Conservation (phyloP, 1,140 invertebrate species). For the Proctacanthus coquilletti region DNA sequence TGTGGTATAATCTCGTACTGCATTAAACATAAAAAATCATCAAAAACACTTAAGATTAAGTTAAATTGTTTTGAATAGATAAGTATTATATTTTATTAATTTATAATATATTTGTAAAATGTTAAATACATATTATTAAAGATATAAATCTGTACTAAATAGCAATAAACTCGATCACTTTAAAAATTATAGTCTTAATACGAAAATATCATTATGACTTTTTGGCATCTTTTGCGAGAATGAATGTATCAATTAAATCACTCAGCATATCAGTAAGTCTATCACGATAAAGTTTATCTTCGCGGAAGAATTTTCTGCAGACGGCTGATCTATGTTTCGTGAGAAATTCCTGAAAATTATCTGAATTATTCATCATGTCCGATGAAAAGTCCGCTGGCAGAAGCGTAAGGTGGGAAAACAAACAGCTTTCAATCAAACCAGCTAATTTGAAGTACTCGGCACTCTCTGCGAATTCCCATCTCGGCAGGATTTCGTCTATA, state of each 20-base stretch:
- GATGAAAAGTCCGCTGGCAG: slow-evolving; percentile 24
- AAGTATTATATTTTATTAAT: too few relatives aligned
- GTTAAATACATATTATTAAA: too few relatives aligned
- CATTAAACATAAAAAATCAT: too few relatives aligned
- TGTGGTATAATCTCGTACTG: too few relatives aligned
- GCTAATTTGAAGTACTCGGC: slow-evolving; percentile 30
- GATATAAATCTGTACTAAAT: too few relatives aligned
- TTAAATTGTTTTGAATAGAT: too few relatives aligned
- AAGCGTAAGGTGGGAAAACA: slow-evolving; percentile 32
- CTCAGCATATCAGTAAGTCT: slow-evolving; percentile 33
- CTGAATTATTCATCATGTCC: slow-evolving; percentile 24
- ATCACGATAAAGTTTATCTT: slow-evolving; percentile 25
- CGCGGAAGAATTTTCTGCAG: slow-evolving; percentile 30
- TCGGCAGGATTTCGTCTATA: slow-evolving; percentile 25
- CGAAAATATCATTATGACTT: too few relatives aligned
- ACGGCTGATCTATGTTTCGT: slow-evolving; percentile 30
- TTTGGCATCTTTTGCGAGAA: slow-evolving; percentile 9
- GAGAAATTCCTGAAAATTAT: slow-evolving; percentile 28
- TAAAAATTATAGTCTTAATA: too few relatives aligned
- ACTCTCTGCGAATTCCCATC: slow-evolving; percentile 26
- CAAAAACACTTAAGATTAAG: too few relatives aligned
- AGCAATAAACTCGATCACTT: too few relatives aligned
- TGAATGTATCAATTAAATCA: slow-evolving; percentile 33
- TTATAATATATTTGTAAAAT: too few relatives aligned
- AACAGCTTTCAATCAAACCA: slow-evolving; percentile 33